Base-by-base conservation (phyloP, 1,140 invertebrate species). In the Leptopilina clavipes region DNA sequence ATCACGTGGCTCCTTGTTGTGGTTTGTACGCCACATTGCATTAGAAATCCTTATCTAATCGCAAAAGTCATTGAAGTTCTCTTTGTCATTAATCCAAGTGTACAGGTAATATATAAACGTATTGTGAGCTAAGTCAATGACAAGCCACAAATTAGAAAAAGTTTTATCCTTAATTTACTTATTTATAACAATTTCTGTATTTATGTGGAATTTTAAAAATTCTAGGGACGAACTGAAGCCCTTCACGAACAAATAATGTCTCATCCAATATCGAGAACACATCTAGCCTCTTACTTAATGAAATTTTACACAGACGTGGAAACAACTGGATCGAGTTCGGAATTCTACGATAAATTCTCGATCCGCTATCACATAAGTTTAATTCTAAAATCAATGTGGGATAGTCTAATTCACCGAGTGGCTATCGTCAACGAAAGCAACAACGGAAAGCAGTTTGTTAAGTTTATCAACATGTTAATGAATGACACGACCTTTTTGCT, bases 321-420 rank as follows among this genome's bases (percentile, higher is more conserved):
- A 91, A 97, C 97, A 2, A 99, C 98, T 11, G 98, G 98, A 19
- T 96, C 98, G 71, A 97, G 95, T 88, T 98, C 96, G 52, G 98
- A 99, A 89, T 99, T 99, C 91, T 99, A 99, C 87, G 98, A 99
- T 90, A 99, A 99, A 91, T 99, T 99, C 89, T 97, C 97, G 11
- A 99, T 99, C 85, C 94, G 97, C 78, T 99, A 99, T 91, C 97
- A 98, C 86, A 98, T 99, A 85, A 98, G 97, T 89, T 94, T 99
- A 84, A 98, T 99, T 84, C 93, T 99, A 70, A 98, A 99, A 89
- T 93, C 94, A 14, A 94, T 96, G 93, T 96, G 95, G 95, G 94
- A 95, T 31, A 93, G 94, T 82, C 89, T 91, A n/a, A 85, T 93
- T 2, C 93, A 94, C 81, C 91, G 93, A 54, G 90, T 94, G 83